A percentile compares a stretch with the other conserved stretches of the same genome.
phyloP scores from a whole-genome alignment of 1,140 invertebrate species.

The Drosophila ohnishii region DNA sequence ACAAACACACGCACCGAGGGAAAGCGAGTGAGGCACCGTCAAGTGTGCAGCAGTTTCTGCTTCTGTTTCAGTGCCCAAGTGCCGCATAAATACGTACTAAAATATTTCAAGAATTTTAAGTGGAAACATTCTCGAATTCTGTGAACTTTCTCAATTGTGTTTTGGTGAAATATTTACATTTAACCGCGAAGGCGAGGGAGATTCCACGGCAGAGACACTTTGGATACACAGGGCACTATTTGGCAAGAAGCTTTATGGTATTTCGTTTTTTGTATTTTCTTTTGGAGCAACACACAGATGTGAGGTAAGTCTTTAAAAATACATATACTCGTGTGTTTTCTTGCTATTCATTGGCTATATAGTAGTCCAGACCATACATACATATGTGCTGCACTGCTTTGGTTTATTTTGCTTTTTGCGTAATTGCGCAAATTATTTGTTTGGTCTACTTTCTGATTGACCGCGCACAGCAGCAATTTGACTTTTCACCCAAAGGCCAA shows the following conservation, averaged over 20 bases:
- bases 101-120: constrained; percentile 71
- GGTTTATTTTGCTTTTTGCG: constrained; percentile 49
- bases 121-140: constrained; percentile 56
- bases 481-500: constrained; percentile 69
- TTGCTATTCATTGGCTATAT: constrained; percentile 4
- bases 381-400: constrained; percentile 12
- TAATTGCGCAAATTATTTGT: constrained; percentile 78
- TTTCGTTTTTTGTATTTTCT: neutral
- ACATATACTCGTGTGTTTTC: constrained; percentile 8
- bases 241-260: constrained; percentile 32
- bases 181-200: constrained; percentile 27
- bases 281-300: constrained; percentile 30
- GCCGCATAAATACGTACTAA: constrained; percentile 37
- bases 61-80: constrained; percentile 53
- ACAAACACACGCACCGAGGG: constrained; percentile 9
- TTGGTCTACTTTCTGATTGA: constrained; percentile 78
- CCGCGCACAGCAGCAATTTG: constrained; percentile 60
- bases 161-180: constrained; percentile 51
- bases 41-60: constrained; percentile 38
- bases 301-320: constrained; percentile 55
- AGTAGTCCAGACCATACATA: neutral
- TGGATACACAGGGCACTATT: constrained; percentile 42
- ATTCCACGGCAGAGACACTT: constrained; percentile 40
- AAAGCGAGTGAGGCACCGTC: constrained; percentile 9
- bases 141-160: constrained; percentile 55